Evolutionary conservation across 2,797 vertebrate species (phyloP).

Genomic region (Loris lydekkerianus): DNA sequence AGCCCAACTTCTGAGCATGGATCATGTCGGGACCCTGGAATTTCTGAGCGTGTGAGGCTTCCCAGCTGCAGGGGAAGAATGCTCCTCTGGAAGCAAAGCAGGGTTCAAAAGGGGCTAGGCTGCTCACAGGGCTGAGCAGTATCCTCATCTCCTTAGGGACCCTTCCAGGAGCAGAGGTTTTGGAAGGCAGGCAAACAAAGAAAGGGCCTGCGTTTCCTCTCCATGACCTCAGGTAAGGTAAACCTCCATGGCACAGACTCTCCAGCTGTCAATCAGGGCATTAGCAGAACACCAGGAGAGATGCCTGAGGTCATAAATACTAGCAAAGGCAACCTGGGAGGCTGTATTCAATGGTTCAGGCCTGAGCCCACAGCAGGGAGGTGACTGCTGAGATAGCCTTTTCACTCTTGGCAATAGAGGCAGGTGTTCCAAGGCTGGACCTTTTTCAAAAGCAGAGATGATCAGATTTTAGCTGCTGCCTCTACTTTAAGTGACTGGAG

Average conservation of each 20-base stretch:
- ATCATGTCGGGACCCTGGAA: constrained; percentile 1
- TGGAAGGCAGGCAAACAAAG: not conserved
- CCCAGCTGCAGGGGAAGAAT: constrained; percentile 21
- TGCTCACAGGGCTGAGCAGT: not conserved
- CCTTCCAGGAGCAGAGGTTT: not conserved
- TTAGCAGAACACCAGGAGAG: not conserved
- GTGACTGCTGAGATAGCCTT: not conserved
- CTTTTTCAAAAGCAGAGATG: not conserved
- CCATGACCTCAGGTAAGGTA: not conserved
- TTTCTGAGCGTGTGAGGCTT: constrained; percentile 44
- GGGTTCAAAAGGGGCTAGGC: not conserved
- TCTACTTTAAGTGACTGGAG: not conserved
- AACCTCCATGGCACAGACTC: not conserved
- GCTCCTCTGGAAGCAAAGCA: rapidly evolving
- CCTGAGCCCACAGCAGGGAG: not conserved
- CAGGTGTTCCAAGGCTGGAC: not conserved
- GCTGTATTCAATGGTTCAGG: not conserved
- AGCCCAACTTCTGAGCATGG: constrained; percentile 26
- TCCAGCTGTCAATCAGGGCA: not conserved
- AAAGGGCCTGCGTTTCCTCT: not conserved
- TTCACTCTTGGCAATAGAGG: not conserved
- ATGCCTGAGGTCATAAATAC: not conserved
- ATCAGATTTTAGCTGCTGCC: not conserved
- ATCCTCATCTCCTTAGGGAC: not conserved
- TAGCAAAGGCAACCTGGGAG: rapidly evolving